Conservation (phyloP, 1,140 invertebrate genomes). For the Copidosoma floridanum region DNA sequence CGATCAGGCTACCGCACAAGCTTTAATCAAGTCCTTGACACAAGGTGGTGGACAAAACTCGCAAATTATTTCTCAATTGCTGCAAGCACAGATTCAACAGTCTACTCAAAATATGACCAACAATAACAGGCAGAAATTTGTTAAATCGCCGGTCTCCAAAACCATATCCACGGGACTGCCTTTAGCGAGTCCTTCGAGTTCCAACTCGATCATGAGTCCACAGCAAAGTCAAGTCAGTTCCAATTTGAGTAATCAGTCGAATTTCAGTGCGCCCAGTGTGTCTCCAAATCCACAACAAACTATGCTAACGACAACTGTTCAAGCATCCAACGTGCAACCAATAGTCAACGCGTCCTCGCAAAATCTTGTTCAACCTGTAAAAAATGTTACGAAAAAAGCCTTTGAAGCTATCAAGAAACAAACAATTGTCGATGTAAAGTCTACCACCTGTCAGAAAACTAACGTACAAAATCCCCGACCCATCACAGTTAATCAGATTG, state of each 20-base stretch:
- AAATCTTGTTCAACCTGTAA: conserved; percentile 11
- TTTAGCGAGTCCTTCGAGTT: conserved; percentile 30
- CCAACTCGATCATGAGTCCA: background rate
- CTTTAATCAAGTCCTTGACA: conserved; percentile 48
- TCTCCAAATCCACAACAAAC: conserved; percentile 17
- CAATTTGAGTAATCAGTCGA: conserved; percentile 14
- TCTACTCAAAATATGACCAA: conserved; percentile 28
- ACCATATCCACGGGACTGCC: conserved; percentile 10
- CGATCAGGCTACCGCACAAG: conserved; percentile 51
- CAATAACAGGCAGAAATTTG: conserved; percentile 41
- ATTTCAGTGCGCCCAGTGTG: conserved; percentile 17
- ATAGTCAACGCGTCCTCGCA: conserved; percentile 2
- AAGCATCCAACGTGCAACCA: conserved; percentile 8
- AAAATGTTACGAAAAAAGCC: conserved; percentile 23
- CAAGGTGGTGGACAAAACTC: conserved; percentile 50
- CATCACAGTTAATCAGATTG: background rate
- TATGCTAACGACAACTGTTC: conserved; percentile 7
- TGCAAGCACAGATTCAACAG: conserved; percentile 46
- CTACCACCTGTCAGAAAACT: conserved; percentile 16
- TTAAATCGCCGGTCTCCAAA: conserved; percentile 39
- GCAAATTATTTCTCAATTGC: conserved; percentile 51
- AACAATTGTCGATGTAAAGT: conserved; percentile 17
- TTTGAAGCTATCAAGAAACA: conserved; percentile 27
- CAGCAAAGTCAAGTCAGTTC: conserved; percentile 24
- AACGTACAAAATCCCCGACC: conserved; percentile 9